Conservation (phyloP, 1,140 invertebrate species). For the Saxidomus purpurata region DNA sequence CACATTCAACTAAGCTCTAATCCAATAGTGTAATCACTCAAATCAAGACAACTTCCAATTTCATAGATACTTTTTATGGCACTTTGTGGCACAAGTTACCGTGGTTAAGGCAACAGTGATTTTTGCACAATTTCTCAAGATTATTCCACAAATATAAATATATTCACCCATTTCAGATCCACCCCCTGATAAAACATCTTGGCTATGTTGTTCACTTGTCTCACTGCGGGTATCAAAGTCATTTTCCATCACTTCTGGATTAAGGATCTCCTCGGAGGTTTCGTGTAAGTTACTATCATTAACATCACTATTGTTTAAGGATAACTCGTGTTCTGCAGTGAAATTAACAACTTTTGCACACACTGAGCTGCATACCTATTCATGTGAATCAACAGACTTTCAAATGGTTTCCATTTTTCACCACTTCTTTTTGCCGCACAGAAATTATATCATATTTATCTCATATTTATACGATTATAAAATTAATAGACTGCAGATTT, state of each 20-base stretch:
- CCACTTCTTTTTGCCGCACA: neutral
- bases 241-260: conserved; percentile 71
- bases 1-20: too few species aligned
- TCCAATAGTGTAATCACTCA: too few species aligned
- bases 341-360: neutral
- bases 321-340: conserved; percentile 41
- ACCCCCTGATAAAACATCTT: conserved; percentile 44
- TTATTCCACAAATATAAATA: neutral
- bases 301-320: conserved; percentile 51
- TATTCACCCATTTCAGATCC: conserved; percentile 59
- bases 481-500: neutral
- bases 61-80: too few species aligned
- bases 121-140: too few species aligned
- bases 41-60: too few species aligned
- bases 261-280: conserved; percentile 67
- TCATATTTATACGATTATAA: too few species aligned
- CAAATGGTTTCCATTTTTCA: neutral
- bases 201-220: conserved; percentile 69
- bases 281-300: conserved; percentile 57
- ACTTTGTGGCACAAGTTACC: too few species aligned
- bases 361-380: neutral
- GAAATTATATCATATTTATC: neutral
- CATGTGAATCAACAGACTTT: neutral
- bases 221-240: conserved; percentile 84
- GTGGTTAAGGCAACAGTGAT: too few species aligned